Evolutionary conservation across 2,113 vertebrate species (phyloP), one percentile per base, ranked within the genome.

Genomic region (Noctilio leporinus): DNA sequence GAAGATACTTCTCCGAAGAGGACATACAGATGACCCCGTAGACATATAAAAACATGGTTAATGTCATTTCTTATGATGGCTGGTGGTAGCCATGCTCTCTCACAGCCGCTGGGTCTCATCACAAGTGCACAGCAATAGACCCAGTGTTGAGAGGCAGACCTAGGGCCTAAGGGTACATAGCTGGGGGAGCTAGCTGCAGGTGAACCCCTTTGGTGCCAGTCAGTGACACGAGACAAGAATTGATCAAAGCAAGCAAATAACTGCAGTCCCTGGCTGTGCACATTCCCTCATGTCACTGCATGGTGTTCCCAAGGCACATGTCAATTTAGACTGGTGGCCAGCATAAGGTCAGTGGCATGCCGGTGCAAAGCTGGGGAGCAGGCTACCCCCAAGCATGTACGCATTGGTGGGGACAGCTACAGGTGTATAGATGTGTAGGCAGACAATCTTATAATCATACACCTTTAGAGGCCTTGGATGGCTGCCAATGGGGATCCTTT

Each of bases 311-410:
- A 70, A 70, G 3, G 62, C 35, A 19, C n/a, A 35, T 11, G 12
- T 47, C 47, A 51, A 17, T 78, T 3, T 3, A 89, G 11, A 47
- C 3, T 28, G 64, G 22, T 78, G 20, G 40, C 11, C 8, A 43
- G 4, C 55, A 59, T 40, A 57, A 88, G 33, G 43, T 40, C 5
- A 20, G 33, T 35, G 53, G 10, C 53, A 64, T 64, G 30, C 40
- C 28, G 19, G 7, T 64, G 2, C 19, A 47, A 14, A 73, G 28
- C 9, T 47, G 55, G 47, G 47, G 47, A 5, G 2, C 2, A 10
- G 4, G 9, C 10, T 28, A 76, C 14, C 15, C 19, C 55, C 55
- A 49, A 15, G 33, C 0, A 0, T 4, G 30, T 55, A 28, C 10
- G 35, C 33, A 40, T 3, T 76, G 16, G 33, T 75, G 22, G 10